These are phyloP conservation scores for Beris morrisii DNA, from an alignment of 2,888 invertebrate species.

Conservation along the genomic window DNA sequence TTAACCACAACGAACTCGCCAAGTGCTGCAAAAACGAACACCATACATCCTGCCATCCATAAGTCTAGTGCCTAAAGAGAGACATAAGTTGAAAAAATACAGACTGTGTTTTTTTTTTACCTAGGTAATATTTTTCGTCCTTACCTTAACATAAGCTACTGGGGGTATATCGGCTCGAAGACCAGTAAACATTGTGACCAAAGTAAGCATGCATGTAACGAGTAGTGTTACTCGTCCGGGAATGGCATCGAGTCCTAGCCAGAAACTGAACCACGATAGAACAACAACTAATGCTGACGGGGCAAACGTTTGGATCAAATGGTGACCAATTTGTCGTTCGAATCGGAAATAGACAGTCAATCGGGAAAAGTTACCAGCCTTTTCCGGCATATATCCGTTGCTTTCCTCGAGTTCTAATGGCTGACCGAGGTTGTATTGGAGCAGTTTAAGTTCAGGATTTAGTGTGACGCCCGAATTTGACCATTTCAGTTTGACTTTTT, in stretches of 20 bases:
- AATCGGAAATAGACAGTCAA: conserved; percentile 78
- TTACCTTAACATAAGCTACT: conserved; percentile 83
- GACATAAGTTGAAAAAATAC: background rate
- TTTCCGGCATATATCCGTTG: conserved; percentile 73
- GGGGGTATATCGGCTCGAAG: conserved; percentile 80
- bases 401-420: conserved; percentile 72
- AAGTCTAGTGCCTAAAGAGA: conserved; percentile 70
- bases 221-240: conserved; percentile 79
- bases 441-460: conserved; percentile 75
- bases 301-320: conserved; percentile 81
- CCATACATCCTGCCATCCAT: conserved; percentile 90
- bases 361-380: conserved; percentile 80
- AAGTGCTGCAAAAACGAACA: conserved; percentile 80
- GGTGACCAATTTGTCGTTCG: conserved; percentile 82
- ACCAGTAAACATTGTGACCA: conserved; percentile 86
- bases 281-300: conserved; percentile 81
- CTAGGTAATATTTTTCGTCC: conserved; percentile 33
- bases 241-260: conserved; percentile 81
- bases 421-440: conserved; percentile 77
- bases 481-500: conserved; percentile 76
- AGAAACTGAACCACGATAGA: conserved; percentile 86
- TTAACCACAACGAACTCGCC: conserved; percentile 84
- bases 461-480: conserved; percentile 73
- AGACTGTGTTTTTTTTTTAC: background rate
- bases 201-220: conserved; percentile 81